These are phyloP conservation scores for Apamea sordens DNA, from an alignment of 2,888 invertebrate genomes.

Conservation along the genomic window DNA sequence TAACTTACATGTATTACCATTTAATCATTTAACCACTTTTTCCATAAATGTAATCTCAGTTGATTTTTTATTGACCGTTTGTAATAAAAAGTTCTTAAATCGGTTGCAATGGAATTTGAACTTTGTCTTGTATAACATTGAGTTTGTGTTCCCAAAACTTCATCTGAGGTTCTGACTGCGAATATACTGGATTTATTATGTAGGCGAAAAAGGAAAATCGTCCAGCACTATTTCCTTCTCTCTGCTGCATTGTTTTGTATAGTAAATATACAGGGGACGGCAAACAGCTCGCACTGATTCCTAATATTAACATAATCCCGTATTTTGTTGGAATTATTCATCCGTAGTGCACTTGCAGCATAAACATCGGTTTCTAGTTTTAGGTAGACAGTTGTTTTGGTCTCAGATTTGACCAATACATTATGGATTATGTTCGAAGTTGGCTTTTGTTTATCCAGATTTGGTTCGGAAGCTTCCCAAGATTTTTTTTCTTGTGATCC, in stretches of 20 bases:
- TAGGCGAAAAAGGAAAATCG: not conserved
- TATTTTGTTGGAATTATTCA: constrained; percentile 83
- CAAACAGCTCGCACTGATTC: constrained; percentile 71
- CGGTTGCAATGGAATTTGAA: not conserved
- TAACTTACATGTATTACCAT: too few relatives aligned
- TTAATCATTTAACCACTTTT: not conserved
- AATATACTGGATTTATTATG: constrained; percentile 9
- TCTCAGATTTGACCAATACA: constrained; percentile 52
- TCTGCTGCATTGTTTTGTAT: constrained; percentile 61
- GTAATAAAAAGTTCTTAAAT: not conserved
- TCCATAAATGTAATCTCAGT: not conserved
- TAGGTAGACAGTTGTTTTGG: constrained; percentile 29
- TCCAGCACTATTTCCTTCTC: constrained; percentile 27
- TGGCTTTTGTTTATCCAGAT: constrained; percentile 13
- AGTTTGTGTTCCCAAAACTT: too few relatives aligned
- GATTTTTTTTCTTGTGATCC: not conserved
- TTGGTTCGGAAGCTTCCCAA: not conserved
- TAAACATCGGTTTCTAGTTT: constrained; percentile 72
- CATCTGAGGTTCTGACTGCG: not conserved
- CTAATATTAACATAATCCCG: constrained; percentile 83
- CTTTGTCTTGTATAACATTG: not conserved
- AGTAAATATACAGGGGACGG: constrained; percentile 65
- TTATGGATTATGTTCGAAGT: constrained; percentile 52
- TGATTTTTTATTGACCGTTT: not conserved
- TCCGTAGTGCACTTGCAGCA: constrained; percentile 71